Evolutionary conservation across 2,113 vertebrate species (phyloP).

Genomic region (Andinoacara biseriatus): DNA sequence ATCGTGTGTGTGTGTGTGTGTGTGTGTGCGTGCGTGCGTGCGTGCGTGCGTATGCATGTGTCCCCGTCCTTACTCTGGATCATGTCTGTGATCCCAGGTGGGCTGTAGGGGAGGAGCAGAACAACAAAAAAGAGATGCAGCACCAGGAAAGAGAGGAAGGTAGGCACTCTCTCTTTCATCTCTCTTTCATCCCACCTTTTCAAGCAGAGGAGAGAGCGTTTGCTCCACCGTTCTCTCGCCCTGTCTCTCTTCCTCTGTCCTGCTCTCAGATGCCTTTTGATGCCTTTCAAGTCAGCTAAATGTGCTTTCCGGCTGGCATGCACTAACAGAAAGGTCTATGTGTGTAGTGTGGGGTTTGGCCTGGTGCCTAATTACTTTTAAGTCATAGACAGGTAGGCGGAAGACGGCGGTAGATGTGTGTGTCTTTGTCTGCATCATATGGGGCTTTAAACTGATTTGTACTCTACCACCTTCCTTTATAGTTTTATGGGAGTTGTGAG

Average conservation of each 20-base stretch:
- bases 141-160: constrained; percentile 53
- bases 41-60: background rate
- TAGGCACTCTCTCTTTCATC: constrained; percentile 70
- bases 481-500: constrained; percentile 32
- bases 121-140: constrained; percentile 50
- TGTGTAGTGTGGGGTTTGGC: constrained; percentile 33
- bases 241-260: constrained; percentile 13
- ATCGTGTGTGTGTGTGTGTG: too few species aligned
- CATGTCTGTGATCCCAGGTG: constrained; percentile 69
- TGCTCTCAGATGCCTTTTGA: constrained; percentile 56
- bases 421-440: constrained; percentile 40
- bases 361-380: constrained; percentile 63
- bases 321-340: constrained; percentile 26
- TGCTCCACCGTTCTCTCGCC: background rate
- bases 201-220: constrained; percentile 11
- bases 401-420: constrained; percentile 34
- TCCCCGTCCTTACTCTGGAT: constrained; percentile 15
- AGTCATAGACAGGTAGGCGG: constrained; percentile 62
- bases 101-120: constrained; percentile 51
- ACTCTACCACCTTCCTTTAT: constrained; percentile 19
- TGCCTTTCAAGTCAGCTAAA: constrained; percentile 69
- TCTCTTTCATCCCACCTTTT: constrained; percentile 67
- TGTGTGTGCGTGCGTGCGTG: background rate
- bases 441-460: constrained; percentile 54
- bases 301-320: constrained; percentile 53